These are phyloP conservation scores for Ctena decussata DNA, from an alignment of 2,888 invertebrate species.

Conservation along the genomic window DNA sequence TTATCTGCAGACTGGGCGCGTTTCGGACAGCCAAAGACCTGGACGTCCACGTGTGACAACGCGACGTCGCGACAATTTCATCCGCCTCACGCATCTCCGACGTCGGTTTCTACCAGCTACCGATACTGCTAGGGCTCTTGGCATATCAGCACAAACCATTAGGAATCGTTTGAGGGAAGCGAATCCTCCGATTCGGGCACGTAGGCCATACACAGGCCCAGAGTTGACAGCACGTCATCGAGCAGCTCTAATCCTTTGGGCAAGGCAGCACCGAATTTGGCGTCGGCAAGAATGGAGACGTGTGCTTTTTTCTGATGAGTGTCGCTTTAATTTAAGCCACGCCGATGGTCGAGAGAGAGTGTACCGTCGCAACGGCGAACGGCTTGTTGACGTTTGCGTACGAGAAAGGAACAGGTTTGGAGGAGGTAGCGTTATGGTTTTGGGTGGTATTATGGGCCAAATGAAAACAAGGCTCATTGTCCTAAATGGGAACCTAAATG, in stretches of 20 bases:
- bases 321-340: neutral
- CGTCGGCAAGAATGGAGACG: neutral
- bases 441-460: neutral
- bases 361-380: neutral
- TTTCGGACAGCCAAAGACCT: constrained; percentile 14
- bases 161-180: neutral
- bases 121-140: neutral
- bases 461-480: neutral
- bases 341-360: neutral
- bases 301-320: neutral
- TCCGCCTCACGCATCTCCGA: constrained; percentile 1
- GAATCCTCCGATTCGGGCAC: neutral
- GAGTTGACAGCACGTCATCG: neutral
- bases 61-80: neutral
- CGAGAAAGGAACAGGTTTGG: neutral
- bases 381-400: neutral
- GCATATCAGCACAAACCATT: neutral
- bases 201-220: neutral
- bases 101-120: neutral
- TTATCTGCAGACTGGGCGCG: constrained; percentile 9
- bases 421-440: neutral
- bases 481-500: neutral
- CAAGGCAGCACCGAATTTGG: neutral
- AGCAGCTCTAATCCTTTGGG: neutral
- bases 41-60: constrained; percentile 10